Evolutionary conservation across 2,113 vertebrate genomes (phyloP), one percentile per base, ranked within the genome.

Genomic region (Puffinus mauretanicus): DNA sequence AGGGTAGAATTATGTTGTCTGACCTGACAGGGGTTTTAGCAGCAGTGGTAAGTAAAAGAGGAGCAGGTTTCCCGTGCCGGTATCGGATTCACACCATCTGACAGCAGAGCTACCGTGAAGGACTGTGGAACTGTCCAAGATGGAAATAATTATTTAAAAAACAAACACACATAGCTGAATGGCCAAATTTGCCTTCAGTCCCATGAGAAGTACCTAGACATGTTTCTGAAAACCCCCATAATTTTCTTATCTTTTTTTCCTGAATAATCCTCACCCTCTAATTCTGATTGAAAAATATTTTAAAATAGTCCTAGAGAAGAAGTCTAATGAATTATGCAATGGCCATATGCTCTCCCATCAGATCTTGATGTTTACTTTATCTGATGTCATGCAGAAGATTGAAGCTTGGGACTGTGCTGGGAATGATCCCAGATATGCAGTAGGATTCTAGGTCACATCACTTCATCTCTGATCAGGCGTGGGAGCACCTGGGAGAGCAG

Each of bases 401-500:
- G 54, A 82, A 85, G 80, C 67, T 73, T 24, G 58, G 82, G 75
- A 34, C 84, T 36, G 94, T 40, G 91, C 96, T 89, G 96, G 83
- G 95, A 93, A 79, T 5, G 70, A 79, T 75, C 95, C 82, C 82
- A 86, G 82, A 67, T 12, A 36, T 47, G 82, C 84, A 60, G 30
- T 7, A 38, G 91, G 90, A 92, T 88, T 97, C 85, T 89, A 57
- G 91, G 88, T 88, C 82, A 94, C 90, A 65, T 81, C 78, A 14
- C 69, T 89, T 70, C 71, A 57, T 85, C 76, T 94, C 87, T 70
- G 58, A 46, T 82, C 96, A 90, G 80, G 34, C 64, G 25, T 69
- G 57, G 71, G 60, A 97, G 87, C 92, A 97, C 95, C 97, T 96
- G 93, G 82, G 86, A 73, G 47, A 95, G 95, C 97, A 98, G 97